Evolutionary conservation across 2,888 invertebrate genomes (phyloP), one percentile per base, ranked within the genome.

Genomic region (Galerucella nymphaeae): DNA sequence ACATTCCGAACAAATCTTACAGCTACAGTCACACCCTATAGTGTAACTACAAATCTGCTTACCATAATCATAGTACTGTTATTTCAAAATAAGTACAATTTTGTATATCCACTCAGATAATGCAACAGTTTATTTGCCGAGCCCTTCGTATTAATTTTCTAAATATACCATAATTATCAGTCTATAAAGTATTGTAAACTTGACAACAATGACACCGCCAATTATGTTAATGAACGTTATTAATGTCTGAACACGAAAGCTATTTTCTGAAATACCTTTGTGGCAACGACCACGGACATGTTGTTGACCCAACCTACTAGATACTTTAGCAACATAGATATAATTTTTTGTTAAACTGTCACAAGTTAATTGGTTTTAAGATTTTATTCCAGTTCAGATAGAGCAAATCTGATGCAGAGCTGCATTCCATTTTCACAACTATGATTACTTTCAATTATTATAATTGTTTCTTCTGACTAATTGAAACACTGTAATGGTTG

Each of bases 401-500:
- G 48, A n/a, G 48, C 14, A n/a, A 48, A 2, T 48, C 48, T 5
- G n/a, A 14, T 48, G 48, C n/a, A 48, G 48, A 48, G 0, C 48
- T 48, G 14, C 13, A 48, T 48, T n/a, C 48, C 14, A 48, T n/a
- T 48, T n/a, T 48, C 48, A 48, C n/a, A n/a, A 62, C 45, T 30
- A n/a, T 62, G 57, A 66, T 62, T 64, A 67, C 62, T 72, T 66
- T 55, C 73, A 76, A 76, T 78, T 75, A 78, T 71, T 57, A 72
- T 70, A 77, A 73, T 74, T 65, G 73, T 68, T 77, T 75, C 78
- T 78, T 71, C 71, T 67, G 66, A 73, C 64, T 74, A 72, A 77
- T 74, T 72, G 63, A 70, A 61, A 66, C 55, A 57, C 55, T 20
- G n/a, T n/a, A 48, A n/a, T 16, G 3, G 70, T 76, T 71, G 75